Evolutionary conservation across 2,113 vertebrate genomes (phyloP).

Genomic region (Nymphicus hollandicus): DNA sequence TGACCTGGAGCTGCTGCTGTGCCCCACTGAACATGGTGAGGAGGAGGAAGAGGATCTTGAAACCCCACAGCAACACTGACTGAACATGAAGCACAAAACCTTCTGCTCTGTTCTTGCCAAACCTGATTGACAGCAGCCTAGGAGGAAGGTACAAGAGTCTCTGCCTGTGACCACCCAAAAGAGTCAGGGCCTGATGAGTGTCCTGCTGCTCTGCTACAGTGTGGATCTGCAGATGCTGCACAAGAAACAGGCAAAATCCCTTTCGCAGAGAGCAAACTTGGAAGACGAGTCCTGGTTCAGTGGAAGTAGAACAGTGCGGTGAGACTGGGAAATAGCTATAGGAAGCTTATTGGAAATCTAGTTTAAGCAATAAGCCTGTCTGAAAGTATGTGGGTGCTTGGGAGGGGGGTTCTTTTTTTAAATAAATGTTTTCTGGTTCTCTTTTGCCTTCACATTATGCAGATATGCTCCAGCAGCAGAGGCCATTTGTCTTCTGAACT

Average conservation of each 20-base stretch:
- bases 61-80: conserved; percentile 50
- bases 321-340: not conserved
- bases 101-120: not conserved
- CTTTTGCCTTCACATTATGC: not conserved
- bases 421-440: conserved; percentile 31
- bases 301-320: rapidly evolving
- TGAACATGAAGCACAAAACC: not conserved
- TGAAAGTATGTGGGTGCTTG: not conserved
- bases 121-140: not conserved
- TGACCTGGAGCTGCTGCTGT: conserved; percentile 85
- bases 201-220: not conserved
- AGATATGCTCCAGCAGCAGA: not conserved
- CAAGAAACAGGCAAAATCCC: not conserved
- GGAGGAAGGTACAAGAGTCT: not conserved
- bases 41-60: conserved; percentile 62
- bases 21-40: conserved; percentile 42
- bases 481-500: not conserved
- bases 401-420: not conserved
- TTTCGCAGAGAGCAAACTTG: not conserved
- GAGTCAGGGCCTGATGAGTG: not conserved
- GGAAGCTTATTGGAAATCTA: not conserved
- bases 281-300: not conserved
- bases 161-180: not conserved
- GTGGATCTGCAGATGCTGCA: not conserved
- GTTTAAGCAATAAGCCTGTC: not conserved